Evolutionary conservation across 1,140 invertebrate species (phyloP).

Genomic region (Drosophila micromelanica): DNA sequence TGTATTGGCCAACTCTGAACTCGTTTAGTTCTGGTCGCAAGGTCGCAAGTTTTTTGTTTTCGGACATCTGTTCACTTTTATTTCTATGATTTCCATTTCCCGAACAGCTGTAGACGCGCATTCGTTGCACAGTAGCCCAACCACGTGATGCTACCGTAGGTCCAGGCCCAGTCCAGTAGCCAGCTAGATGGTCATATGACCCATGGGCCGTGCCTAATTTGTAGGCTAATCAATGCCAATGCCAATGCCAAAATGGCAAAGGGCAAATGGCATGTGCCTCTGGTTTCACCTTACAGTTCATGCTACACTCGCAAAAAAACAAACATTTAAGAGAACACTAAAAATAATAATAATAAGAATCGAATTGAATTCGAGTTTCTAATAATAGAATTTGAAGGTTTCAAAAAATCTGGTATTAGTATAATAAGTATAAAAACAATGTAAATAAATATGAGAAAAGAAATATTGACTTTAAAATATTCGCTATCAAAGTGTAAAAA

Average conservation of each 20-base stretch:
- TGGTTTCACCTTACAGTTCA: slow-evolving; percentile 16
- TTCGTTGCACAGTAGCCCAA: slow-evolving; percentile 54
- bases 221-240: slow-evolving; percentile 16
- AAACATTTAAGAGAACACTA: no score
- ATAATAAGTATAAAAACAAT: no score
- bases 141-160: slow-evolving; percentile 46
- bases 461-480: no score
- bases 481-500: no score
- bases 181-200: not conserved
- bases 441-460: no score
- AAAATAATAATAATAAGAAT: no score
- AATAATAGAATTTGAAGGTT: no score
- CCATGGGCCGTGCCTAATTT: slow-evolving; percentile 60
- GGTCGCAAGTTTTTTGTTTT: slow-evolving; percentile 57
- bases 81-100: no score
- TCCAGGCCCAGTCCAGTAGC: not conserved
- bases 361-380: no score
- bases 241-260: no score
- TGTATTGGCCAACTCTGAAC: not conserved
- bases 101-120: slow-evolving; percentile 34
- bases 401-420: no score
- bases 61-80: slow-evolving; percentile 30
- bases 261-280: slow-evolving; percentile 37
- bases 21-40: slow-evolving; percentile 74
- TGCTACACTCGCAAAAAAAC: slow-evolving; percentile 1